These are phyloP conservation scores for Cirrhinus mrigala DNA, from an alignment of 2,797 vertebrate species.

Conservation along the genomic window DNA sequence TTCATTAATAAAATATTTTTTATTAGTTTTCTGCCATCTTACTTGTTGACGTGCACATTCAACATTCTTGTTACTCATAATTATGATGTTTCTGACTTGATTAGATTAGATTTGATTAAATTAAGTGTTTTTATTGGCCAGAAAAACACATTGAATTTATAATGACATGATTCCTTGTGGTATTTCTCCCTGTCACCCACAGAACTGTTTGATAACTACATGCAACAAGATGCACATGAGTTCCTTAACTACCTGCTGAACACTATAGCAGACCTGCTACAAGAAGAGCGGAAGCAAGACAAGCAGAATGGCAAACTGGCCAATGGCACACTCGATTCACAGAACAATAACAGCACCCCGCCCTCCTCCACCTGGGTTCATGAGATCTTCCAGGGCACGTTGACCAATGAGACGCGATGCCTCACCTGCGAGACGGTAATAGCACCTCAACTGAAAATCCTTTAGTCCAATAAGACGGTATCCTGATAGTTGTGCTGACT, in stretches of 20 bases:
- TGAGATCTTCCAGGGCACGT: conserved; percentile 98
- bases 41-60: not conserved
- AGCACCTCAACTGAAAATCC: not conserved
- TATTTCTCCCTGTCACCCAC: conserved; percentile 39
- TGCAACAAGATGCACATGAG: conserved; percentile 98
- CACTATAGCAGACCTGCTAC: conserved; percentile 96
- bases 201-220: conserved; percentile 99
- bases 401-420: conserved; percentile 98
- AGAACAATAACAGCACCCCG: conserved; percentile 94
- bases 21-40: not conserved
- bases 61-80: not conserved
- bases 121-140: not conserved
- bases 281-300: conserved; percentile 97
- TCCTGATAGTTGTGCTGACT: conserved; percentile 52
- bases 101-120: not conserved
- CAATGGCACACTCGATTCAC: conserved; percentile 88
- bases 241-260: conserved; percentile 98
- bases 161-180: not conserved
- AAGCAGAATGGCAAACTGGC: conserved; percentile 93
- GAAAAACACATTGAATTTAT: not conserved
- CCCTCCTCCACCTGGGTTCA: conserved; percentile 96
- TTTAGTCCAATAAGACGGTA: not conserved
- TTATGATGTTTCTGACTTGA: too few relatives aligned
- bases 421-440: conserved; percentile 97
- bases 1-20: too few relatives aligned